phyloP scores from a whole-genome alignment of 2,113 vertebrate species.

The Psettodes erumei region DNA sequence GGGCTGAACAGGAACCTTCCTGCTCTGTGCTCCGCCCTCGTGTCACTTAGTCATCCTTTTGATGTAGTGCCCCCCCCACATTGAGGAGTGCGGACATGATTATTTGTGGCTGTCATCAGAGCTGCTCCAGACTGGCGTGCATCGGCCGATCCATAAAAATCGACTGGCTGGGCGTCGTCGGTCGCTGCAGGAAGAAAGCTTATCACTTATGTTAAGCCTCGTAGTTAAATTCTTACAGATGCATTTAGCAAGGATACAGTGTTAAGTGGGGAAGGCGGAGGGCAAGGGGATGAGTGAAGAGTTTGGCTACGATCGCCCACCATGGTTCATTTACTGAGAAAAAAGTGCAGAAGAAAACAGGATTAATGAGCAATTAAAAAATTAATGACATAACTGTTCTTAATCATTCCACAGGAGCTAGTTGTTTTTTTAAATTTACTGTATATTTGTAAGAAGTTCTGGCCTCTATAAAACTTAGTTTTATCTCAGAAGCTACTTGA shows the following conservation, averaged over 20 bases:
- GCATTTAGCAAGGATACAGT: background rate
- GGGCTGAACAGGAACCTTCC: constrained; percentile 14
- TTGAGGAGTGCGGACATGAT: constrained; percentile 9
- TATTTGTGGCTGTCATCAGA: constrained; percentile 22
- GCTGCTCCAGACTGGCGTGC: constrained; percentile 8
- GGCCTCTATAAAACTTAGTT: background rate
- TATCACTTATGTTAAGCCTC: background rate
- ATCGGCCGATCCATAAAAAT: constrained; percentile 32
- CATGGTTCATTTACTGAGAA: background rate
- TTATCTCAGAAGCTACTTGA: background rate
- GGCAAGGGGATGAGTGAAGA: background rate
- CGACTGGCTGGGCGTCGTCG: constrained; percentile 4
- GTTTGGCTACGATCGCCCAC: background rate
- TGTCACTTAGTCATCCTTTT: constrained; percentile 40
- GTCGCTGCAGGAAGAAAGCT: constrained; percentile 10
- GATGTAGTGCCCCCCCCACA: constrained; percentile 16
- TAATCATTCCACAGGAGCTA: background rate
- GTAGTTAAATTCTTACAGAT: constrained; percentile 1
- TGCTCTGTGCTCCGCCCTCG: constrained; percentile 38
- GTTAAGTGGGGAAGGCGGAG: background rate
- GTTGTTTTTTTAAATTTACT: background rate
- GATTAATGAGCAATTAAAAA: background rate
- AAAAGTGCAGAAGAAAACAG: background rate
- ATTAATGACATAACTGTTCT: background rate
- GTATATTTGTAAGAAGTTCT: background rate